Percentiles rank a stretch among this genome's conserved stretches.
phyloP scores from a whole-genome alignment of 2,888 invertebrate genomes.

The Drosophila ezoana region DNA sequence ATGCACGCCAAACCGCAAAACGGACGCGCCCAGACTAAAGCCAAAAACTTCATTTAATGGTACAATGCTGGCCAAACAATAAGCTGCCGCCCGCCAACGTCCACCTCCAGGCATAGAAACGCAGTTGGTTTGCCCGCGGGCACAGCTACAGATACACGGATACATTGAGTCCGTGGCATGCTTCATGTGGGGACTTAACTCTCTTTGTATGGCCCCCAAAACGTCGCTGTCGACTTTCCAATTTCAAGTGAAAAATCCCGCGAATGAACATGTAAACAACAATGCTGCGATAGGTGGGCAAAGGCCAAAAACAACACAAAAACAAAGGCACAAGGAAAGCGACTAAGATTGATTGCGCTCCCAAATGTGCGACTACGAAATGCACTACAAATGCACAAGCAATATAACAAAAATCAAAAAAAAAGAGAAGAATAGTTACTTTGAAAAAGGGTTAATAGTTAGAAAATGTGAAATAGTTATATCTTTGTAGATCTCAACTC shows the following conservation, averaged over 20 bases:
- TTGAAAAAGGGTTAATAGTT: background rate
- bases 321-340: conserved; percentile 38
- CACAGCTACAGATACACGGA: conserved; percentile 11
- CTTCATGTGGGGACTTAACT: conserved; percentile 68
- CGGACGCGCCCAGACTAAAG: conserved; percentile 24
- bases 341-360: conserved; percentile 36
- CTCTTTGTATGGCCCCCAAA: conserved; percentile 52
- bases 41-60: conserved; percentile 71
- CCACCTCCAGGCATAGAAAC: too few species aligned
- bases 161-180: conserved; percentile 23
- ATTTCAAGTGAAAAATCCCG: conserved; percentile 80
- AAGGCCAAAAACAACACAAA: conserved; percentile 37
- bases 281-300: conserved; percentile 63
- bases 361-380: background rate
- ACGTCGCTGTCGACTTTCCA: conserved; percentile 73
- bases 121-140: too few species aligned
- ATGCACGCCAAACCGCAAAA: conserved; percentile 66
- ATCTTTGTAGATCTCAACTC: too few species aligned
- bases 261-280: conserved; percentile 80
- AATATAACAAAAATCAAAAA: background rate
- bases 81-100: conserved; percentile 33
- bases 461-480: too few species aligned
- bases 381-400: conserved; percentile 16
- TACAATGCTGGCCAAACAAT: conserved; percentile 68
- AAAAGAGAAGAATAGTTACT: background rate